Evolutionary conservation across 2,113 vertebrate genomes (phyloP).

Genomic region (Leptodactylus fuscus): DNA sequence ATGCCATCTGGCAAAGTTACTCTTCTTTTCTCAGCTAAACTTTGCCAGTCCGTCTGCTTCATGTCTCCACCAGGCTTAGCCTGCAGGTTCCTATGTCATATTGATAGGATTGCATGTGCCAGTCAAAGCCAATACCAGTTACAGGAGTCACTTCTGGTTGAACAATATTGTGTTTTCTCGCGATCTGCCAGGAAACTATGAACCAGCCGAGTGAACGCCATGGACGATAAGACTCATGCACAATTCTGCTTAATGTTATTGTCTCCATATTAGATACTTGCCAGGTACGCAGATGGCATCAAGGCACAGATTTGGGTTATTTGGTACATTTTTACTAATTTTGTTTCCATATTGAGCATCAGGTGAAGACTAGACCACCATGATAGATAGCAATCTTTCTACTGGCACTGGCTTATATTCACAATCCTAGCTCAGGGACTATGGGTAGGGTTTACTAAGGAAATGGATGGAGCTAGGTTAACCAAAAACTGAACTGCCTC

Average conservation of each 20-base stretch:
- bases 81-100: slow-evolving; percentile 27
- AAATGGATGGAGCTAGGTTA: background rate
- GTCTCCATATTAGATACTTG: background rate
- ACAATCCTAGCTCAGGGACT: background rate
- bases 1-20: slow-evolving; percentile 48
- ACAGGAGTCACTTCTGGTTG: slow-evolving; percentile 29
- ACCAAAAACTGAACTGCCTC: background rate
- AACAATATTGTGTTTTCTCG: slow-evolving; percentile 10
- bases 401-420: background rate
- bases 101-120: slow-evolving; percentile 23
- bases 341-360: no score
- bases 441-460: background rate
- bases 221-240: background rate
- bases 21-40: slow-evolving; percentile 23
- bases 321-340: background rate
- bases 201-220: background rate
- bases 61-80: slow-evolving; percentile 21
- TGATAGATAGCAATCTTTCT: no score
- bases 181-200: slow-evolving; percentile 45
- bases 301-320: background rate
- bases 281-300: background rate
- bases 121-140: slow-evolving; percentile 40
- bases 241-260: background rate
- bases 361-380: no score
- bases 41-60: slow-evolving; percentile 44